phyloP scores from a whole-genome alignment of 2,888 invertebrate genomes.

The Scaptomyza cyrtandrae region DNA sequence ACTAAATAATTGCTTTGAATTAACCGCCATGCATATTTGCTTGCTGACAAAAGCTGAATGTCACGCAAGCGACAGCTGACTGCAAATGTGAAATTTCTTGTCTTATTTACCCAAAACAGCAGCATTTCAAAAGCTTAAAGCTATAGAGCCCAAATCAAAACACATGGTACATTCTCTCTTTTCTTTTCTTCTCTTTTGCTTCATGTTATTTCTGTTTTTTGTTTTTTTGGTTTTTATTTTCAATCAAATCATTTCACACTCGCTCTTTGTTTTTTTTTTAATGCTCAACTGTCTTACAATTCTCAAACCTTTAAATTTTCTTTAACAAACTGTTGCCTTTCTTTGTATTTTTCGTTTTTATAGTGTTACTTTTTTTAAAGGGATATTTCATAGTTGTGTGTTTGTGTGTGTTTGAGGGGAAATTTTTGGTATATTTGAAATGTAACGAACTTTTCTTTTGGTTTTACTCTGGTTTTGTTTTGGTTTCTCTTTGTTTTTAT shows the following conservation, averaged over 20 bases:
- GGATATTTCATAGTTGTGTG: slow-evolving; percentile 33
- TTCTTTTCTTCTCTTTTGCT: slow-evolving; percentile 62
- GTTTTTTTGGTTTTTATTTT: slow-evolving; percentile 40
- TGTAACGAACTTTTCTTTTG: slow-evolving; percentile 58
- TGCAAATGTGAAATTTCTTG: neutral
- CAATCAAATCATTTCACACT: slow-evolving; percentile 54
- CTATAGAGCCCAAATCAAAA: slow-evolving; percentile 25
- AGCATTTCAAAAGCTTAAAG: slow-evolving; percentile 7
- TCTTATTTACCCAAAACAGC: neutral
- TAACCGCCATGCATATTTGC: neutral
- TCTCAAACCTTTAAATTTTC: slow-evolving; percentile 53
- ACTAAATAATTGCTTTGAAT: neutral
- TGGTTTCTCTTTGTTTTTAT: slow-evolving; percentile 38
- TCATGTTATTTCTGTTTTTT: slow-evolving; percentile 53
- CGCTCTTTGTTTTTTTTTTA: slow-evolving; percentile 17
- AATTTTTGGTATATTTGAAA: slow-evolving; percentile 26
- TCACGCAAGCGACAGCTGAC: neutral
- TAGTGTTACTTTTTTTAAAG: slow-evolving; percentile 6
- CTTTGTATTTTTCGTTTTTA: slow-evolving; percentile 12
- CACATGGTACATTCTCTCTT: slow-evolving; percentile 31
- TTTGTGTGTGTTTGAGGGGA: slow-evolving; percentile 1
- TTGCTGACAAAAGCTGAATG: slow-evolving; percentile 4
- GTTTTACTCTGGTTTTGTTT: slow-evolving; percentile 12
- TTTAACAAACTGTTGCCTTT: slow-evolving; percentile 67
- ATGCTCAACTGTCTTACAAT: slow-evolving; percentile 45